Conservation (phyloP, 1,140 invertebrate species). For the Bombyx mandarina region DNA sequence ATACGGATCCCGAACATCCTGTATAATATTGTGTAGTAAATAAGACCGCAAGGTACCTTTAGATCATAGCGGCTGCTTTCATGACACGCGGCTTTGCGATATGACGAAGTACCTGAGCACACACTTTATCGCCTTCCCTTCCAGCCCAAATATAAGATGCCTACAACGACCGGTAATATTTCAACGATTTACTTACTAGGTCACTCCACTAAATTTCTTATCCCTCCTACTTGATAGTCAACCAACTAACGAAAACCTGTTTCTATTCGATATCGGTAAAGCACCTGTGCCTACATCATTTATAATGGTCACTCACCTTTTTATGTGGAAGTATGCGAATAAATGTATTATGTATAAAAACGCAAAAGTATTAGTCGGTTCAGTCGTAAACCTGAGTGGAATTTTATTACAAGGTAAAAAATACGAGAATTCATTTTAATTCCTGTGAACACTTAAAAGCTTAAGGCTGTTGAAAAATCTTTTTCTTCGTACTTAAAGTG, state of each 20-base stretch:
- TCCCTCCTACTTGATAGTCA: conserved; percentile 6
- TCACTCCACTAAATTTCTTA: conserved; percentile 4
- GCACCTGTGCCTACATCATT: conserved; percentile 2
- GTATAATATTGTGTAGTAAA: not conserved
- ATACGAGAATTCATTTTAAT: too few species aligned
- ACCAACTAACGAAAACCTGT: conserved; percentile 5
- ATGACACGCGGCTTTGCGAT: conserved; percentile 55
- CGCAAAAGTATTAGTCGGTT: not conserved
- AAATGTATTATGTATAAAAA: too few species aligned
- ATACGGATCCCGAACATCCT: too few species aligned
- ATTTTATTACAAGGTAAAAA: not conserved
- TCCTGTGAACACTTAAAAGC: too few species aligned
- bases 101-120: conserved; percentile 62
- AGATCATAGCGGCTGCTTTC: conserved; percentile 45
- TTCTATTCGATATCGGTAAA: conserved; percentile 6
- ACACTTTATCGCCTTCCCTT: conserved; percentile 53
- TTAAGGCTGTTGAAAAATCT: not conserved
- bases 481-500: not conserved
- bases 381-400: not conserved
- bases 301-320: conserved; percentile 4
- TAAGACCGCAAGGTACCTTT: conserved; percentile 53
- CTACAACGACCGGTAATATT: conserved; percentile 9
- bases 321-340: not conserved
- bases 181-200: conserved; percentile 9
- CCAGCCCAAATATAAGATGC: conserved; percentile 38